Percentiles rank a stretch among this genome's conserved stretches.
Conservation (phyloP, 2,797 vertebrate genomes). For the Glyptemys insculpta region DNA sequence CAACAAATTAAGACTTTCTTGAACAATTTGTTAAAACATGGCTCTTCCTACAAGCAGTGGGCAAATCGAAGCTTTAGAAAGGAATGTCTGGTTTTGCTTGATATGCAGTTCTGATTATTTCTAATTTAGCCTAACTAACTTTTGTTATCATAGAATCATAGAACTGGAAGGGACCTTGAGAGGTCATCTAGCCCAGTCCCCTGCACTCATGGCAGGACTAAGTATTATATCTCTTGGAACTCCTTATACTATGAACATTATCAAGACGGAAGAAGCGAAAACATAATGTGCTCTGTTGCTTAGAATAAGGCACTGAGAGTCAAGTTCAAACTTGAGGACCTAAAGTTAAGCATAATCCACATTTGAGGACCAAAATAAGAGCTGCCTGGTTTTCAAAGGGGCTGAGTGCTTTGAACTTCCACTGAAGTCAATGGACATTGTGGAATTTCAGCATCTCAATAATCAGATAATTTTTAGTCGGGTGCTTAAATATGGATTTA, state of each 20-base stretch:
- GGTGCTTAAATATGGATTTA: neutral
- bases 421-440: neutral
- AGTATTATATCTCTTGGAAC: neutral
- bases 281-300: neutral
- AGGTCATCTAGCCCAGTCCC: too few species aligned
- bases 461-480: rapidly evolving
- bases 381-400: neutral
- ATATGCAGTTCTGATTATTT: neutral
- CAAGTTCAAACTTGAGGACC: neutral
- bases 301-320: neutral
- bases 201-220: too few species aligned
- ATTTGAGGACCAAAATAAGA: neutral
- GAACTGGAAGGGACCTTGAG: too few species aligned
- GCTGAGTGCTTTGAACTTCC: neutral
- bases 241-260: neutral
- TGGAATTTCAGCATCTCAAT: neutral
- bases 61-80: slow-evolving; percentile 39
- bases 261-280: neutral
- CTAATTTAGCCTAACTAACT: neutral
- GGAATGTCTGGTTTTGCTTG: neutral
- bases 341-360: neutral
- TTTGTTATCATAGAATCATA: neutral
- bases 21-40: slow-evolving; percentile 14
- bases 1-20: slow-evolving; percentile 28
- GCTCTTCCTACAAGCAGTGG: slow-evolving; percentile 3